Evolutionary conservation across 1,140 invertebrate species (phyloP), one percentile per base, ranked within the genome.

Genomic region (Zelostemma sp.): DNA sequence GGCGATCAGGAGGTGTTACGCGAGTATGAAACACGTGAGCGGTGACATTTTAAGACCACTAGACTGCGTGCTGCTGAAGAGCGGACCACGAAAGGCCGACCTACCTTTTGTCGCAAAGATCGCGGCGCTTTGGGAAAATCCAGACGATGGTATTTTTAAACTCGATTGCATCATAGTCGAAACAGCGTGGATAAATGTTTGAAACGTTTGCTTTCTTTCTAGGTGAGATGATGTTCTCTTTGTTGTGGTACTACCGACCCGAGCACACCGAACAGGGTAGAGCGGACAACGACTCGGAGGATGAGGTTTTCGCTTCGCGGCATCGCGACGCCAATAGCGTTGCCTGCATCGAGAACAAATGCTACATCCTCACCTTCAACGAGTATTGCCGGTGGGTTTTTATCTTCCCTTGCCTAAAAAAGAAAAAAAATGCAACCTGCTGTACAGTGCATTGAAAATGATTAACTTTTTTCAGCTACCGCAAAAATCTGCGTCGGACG

Each of bases 321-420:
- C 97, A 98, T 86, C 89, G 93, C 48, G 96, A 98, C 85, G 93
- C 92, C 58, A 97, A 97, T 83, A 97, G 95, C 76, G 96, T 98
- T 17, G 97, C 96, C 48, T 98, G 96, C 82, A 98, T 99, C 73
- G 97, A 99, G 83, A 97, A 99, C 86, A 97, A 97, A 85, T 98
- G 96, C 86, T 98, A 95, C 83, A 97, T 99, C 60, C 89, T 99
- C 60, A 97, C 96, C 6, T 97, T 93, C 80, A 96, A 96, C 85
- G 96, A 98, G 86, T 99, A 97, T 81, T 97, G 96, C 89, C 91
- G 97, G 95, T 98, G 76, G 86, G 80, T 73, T 49, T 9, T 45
- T 53, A 19, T 18, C 16, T n/a, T n/a, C n/a, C 48, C 9, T 60
- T 21, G 28, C 41, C 1, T 47, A 65, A 57, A 48, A 38, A 38